Percentiles rank a stretch among this genome's conserved stretches.
phyloP scores from a whole-genome alignment of 2,797 vertebrate genomes.

The Peromyscus attwateri region DNA sequence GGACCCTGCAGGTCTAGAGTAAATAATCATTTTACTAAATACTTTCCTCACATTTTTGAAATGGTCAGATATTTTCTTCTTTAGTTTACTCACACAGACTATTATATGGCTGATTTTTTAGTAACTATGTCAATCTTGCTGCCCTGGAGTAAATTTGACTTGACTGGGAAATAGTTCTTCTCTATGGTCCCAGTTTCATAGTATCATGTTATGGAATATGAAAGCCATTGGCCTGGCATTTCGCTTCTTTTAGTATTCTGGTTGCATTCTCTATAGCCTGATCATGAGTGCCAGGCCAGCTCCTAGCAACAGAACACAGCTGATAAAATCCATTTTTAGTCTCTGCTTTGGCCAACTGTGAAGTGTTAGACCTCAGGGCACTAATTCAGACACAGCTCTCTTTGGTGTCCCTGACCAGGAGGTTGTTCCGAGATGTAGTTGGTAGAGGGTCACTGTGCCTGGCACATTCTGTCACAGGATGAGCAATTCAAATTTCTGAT shows the following conservation, averaged over 20 bases:
- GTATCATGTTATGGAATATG: neutral
- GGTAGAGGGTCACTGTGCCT: neutral
- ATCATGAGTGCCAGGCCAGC: neutral
- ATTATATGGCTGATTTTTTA: neutral
- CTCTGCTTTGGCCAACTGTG: neutral
- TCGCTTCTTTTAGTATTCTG: neutral
- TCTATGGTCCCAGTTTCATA: neutral
- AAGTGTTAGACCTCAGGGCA: no score
- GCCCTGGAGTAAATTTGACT: neutral
- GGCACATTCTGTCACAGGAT: neutral
- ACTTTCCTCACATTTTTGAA: neutral
- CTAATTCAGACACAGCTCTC: neutral
- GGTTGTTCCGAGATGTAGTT: neutral
- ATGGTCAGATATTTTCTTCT: conserved; percentile 22
- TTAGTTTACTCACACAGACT: neutral
- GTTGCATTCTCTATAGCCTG: neutral
- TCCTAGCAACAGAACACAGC: neutral
- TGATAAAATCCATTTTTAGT: neutral
- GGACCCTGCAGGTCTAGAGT: neutral
- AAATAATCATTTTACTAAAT: neutral
- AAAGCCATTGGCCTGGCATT: neutral
- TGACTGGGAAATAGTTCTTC: neutral
- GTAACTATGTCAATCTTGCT: neutral
- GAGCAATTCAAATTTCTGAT: neutral
- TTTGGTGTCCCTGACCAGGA: neutral